These are phyloP conservation scores for Cenopis cana DNA, from an alignment of 2,888 invertebrate species.

Conservation along the genomic window DNA sequence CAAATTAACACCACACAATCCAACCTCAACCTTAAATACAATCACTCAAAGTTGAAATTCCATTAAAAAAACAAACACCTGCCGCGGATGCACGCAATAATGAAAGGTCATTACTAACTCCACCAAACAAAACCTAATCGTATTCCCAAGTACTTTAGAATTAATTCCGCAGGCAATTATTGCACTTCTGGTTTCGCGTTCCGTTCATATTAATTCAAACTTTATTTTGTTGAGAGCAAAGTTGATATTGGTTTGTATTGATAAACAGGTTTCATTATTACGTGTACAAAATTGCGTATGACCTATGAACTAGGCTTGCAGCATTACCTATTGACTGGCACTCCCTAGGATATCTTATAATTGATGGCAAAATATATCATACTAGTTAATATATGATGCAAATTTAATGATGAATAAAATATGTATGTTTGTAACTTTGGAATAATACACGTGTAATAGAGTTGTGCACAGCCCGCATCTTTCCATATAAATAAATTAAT, in stretches of 20 bases:
- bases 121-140: slow-evolving; percentile 26
- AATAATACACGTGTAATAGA: too few species aligned
- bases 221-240: neutral
- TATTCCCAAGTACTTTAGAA: slow-evolving; percentile 7
- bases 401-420: neutral
- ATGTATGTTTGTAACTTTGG: too few species aligned
- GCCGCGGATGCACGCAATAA: slow-evolving; percentile 19
- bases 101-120: slow-evolving; percentile 21
- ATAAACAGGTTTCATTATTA: slow-evolving; percentile 19
- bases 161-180: slow-evolving; percentile 14
- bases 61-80: neutral
- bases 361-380: slow-evolving; percentile 8
- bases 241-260: slow-evolving; percentile 3
- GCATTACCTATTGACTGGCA: slow-evolving; percentile 32
- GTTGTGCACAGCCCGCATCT: too few species aligned
- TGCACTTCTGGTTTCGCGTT: slow-evolving; percentile 5
- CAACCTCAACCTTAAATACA: neutral
- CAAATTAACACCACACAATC: slow-evolving; percentile 13
- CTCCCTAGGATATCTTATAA: slow-evolving; percentile 13
- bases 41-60: neutral
- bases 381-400: neutral
- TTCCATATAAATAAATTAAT: too few species aligned
- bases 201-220: neutral
- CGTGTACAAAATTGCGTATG: slow-evolving; percentile 34
- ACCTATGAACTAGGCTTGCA: slow-evolving; percentile 33